Base-by-base conservation (phyloP, 2,113 vertebrate species). In the Pimephales promelas region DNA sequence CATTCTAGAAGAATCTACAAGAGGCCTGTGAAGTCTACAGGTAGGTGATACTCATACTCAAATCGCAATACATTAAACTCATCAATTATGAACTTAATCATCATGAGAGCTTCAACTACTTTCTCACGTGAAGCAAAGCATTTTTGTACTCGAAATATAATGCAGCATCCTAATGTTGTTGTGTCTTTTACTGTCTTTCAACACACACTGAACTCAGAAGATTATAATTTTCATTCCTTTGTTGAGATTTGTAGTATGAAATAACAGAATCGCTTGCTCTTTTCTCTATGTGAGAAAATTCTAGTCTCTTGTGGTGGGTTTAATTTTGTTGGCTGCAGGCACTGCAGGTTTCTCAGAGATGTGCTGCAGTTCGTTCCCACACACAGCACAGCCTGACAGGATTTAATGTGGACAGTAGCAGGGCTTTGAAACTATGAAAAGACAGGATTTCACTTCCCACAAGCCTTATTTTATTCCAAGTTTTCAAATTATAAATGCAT, bases 261-360 rank as follows among this genome's bases (percentile, higher is more conserved):
- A 57, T 71, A n/a, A 70, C 49, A 71, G 24, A 59, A 22, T 71
- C 49, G 36, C 18, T 78, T 16, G 18, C 31, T 36, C 64, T 68
- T 68, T 57, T 45, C 54, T 68, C n/a, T n/a, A 7, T 16, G 31
- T 57, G 73, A 84, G 64, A 61, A 82, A 47, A 83, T 26, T 71
- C 36, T 20, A 14, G 73, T 45, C 61, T 82, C 84, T 86, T 64
- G 86, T 85, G 83, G 83, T 84, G 79, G 86, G 86, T 85, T 34
- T 26, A 85, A 85, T 81, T 84, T 36, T 79, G 68, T 84, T 86
- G 80, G 62, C 61, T 77, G 40, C 79, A 76, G 72, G 61, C 79
- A 82, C 70, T 75, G 81, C 71, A 56, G 18, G 57, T 73, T 80
- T 62, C 62, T 76, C 78, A 40, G 79, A 82, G 84, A 85, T 85